Evolutionary conservation across 2,797 vertebrate genomes (phyloP).

Genomic region (Cephalopachus bancanus): DNA sequence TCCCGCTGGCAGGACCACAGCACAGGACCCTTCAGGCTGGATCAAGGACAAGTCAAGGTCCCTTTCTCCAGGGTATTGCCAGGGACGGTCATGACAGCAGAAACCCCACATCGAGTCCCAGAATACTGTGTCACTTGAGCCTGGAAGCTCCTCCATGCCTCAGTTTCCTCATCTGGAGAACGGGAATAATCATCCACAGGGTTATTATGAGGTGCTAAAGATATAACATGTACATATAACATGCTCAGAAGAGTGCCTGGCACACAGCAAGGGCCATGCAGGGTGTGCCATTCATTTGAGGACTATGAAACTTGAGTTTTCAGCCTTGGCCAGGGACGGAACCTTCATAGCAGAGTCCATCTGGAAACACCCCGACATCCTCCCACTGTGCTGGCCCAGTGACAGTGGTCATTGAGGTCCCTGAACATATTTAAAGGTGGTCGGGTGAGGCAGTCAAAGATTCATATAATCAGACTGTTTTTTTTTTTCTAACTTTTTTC

Average conservation of each 20-base stretch:
- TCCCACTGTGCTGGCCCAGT: background rate
- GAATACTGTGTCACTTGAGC: background rate
- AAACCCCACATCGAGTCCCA: background rate
- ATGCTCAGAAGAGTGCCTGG: rapidly evolving
- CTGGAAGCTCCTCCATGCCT: background rate
- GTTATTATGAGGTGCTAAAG: background rate
- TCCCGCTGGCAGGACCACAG: background rate
- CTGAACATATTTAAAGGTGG: conserved; percentile 56
- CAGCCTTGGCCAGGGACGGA: rapidly evolving
- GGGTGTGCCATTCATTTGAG: rapidly evolving
- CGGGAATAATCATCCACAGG: rapidly evolving
- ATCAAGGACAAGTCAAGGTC: background rate
- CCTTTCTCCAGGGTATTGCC: background rate
- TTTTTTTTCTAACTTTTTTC: background rate
- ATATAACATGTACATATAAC: background rate
- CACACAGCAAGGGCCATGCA: rapidly evolving
- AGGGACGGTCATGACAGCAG: background rate
- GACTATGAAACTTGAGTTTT: background rate
- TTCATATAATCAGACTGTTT: conserved; percentile 67
- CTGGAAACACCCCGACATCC: background rate
- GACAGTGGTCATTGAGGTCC: conserved; percentile 75
- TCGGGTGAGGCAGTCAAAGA: conserved; percentile 70
- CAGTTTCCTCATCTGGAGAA: background rate
- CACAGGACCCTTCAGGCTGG: too few species aligned
- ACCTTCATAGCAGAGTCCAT: rapidly evolving